Evolutionary conservation across 2,113 vertebrate genomes (phyloP).

Genomic region (Oceanites oceanicus): DNA sequence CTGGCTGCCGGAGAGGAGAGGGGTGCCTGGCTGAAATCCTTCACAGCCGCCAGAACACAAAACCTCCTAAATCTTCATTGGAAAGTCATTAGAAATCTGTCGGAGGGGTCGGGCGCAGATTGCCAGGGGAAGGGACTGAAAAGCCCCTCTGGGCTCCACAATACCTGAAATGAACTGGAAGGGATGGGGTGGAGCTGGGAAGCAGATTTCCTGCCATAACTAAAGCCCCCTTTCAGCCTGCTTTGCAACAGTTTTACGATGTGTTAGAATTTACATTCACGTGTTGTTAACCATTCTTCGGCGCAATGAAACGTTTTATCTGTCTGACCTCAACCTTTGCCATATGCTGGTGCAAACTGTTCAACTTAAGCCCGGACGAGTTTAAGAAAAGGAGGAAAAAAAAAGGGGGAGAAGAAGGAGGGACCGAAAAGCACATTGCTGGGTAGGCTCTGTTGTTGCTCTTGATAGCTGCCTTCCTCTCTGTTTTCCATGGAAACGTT

Average conservation of each 20-base stretch:
- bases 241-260: constrained; percentile 88
- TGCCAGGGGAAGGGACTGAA: constrained; percentile 76
- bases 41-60: constrained; percentile 25
- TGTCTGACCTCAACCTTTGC: constrained; percentile 91
- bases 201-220: constrained; percentile 79
- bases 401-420: neutral
- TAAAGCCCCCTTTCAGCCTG: constrained; percentile 70
- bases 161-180: constrained; percentile 90
- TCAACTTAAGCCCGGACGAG: constrained; percentile 26
- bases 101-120: constrained; percentile 80
- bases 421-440: constrained; percentile 25
- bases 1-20: neutral
- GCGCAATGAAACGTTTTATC: constrained; percentile 87
- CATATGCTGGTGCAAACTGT: constrained; percentile 85
- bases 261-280: constrained; percentile 90
- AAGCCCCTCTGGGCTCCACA: constrained; percentile 80
- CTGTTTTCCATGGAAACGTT: constrained; percentile 49
- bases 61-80: constrained; percentile 85
- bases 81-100: constrained; percentile 92
- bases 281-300: constrained; percentile 89
- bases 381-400: constrained; percentile 3
- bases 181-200: constrained; percentile 73
- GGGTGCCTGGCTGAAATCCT: constrained; percentile 24
- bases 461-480: constrained; percentile 53
- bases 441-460: constrained; percentile 19